Conservation (phyloP, 2,888 invertebrate species). For the Carpatolechia fugitivella region DNA sequence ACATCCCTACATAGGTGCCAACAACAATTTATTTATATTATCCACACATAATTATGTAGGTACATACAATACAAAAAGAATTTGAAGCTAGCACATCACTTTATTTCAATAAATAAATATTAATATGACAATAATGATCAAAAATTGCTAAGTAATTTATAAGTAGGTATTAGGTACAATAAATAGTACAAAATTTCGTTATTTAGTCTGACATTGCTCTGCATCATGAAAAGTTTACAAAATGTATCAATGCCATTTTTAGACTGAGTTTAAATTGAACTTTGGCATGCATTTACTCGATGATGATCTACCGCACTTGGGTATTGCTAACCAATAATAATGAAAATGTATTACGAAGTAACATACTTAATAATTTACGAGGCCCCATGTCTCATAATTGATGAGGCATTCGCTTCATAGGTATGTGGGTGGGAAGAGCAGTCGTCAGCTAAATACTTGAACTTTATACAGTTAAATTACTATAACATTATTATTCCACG, state of each 20-base stretch:
- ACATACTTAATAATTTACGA: too few species aligned
- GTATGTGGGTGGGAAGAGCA: not conserved
- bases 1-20: constrained; percentile 39
- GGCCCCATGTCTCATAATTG: too few species aligned
- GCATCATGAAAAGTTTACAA: too few species aligned
- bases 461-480: too few species aligned
- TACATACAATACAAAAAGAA: constrained; percentile 50
- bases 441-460: not conserved
- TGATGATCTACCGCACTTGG: too few species aligned
- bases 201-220: not conserved
- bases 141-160: not conserved
- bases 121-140: not conserved
- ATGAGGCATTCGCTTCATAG: too few species aligned
- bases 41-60: constrained; percentile 62
- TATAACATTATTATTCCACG: too few species aligned
- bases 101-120: constrained; percentile 25
- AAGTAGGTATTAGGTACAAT: not conserved
- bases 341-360: too few species aligned
- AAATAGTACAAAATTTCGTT: not conserved
- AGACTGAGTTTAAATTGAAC: too few species aligned
- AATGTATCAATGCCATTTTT: too few species aligned
- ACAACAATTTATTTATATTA: constrained; percentile 72
- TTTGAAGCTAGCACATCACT: constrained; percentile 64
- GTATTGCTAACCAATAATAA: too few species aligned
- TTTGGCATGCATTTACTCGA: too few species aligned